Conservation (phyloP, 2,113 vertebrate species). For the Dermatemys mawii region DNA sequence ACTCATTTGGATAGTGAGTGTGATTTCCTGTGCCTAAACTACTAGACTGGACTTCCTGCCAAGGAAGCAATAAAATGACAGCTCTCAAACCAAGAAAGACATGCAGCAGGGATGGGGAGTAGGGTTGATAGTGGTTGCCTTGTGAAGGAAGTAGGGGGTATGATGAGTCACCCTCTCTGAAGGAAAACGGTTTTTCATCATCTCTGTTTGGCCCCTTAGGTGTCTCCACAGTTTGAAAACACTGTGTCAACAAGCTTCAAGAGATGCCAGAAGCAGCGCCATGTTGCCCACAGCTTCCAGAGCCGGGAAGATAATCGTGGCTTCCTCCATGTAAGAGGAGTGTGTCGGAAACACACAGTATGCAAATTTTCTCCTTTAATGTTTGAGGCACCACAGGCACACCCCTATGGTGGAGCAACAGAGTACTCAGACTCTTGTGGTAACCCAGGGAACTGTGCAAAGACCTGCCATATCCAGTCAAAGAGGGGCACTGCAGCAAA, state of each 20-base stretch:
- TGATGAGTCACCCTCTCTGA: background rate
- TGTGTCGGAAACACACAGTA: conserved; percentile 62
- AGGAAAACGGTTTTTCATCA: background rate
- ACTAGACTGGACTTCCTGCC: background rate
- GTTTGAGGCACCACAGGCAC: conserved; percentile 70
- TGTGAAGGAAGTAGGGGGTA: background rate
- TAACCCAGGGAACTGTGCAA: rapidly evolving
- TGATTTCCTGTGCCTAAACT: background rate
- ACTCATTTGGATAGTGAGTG: background rate
- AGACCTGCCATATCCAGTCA: background rate
- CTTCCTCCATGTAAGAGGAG: conserved; percentile 13
- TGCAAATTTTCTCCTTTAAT: conserved; percentile 82
- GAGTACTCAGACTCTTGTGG: rapidly evolving
- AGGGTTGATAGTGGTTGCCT: background rate
- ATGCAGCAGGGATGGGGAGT: background rate
- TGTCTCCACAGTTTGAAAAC: conserved; percentile 87
- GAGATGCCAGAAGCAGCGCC: conserved; percentile 23
- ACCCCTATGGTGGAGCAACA: background rate
- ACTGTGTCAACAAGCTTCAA: conserved; percentile 6
- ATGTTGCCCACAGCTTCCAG: background rate
- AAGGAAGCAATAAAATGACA: background rate
- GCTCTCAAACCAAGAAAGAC: background rate
- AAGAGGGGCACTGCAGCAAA: background rate
- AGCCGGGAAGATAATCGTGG: background rate
- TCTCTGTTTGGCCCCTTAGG: conserved; percentile 70